phyloP scores from a whole-genome alignment of 2,797 vertebrate genomes.

The Chrosomus eos region DNA sequence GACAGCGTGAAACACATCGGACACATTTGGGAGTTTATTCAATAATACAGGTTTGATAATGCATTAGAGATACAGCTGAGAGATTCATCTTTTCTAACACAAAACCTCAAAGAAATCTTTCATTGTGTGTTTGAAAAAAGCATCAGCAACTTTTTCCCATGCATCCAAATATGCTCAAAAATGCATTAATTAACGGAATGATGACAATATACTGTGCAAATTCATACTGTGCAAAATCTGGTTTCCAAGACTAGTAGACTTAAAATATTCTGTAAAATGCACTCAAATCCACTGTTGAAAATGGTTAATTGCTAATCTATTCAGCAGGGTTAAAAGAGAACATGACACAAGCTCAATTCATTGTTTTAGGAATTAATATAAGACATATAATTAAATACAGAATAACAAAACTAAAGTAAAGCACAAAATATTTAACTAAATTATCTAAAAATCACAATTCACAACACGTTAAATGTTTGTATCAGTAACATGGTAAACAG shows the following conservation, averaged over 20 bases:
- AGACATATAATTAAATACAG: background rate
- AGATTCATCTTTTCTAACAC: constrained; percentile 2
- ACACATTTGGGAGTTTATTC: constrained; percentile 51
- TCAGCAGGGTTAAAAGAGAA: background rate
- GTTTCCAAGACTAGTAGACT: background rate
- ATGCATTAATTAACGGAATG: constrained; percentile 33
- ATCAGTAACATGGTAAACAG: background rate
- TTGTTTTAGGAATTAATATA: background rate
- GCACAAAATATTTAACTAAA: background rate
- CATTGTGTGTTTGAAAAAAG: background rate
- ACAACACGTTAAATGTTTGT: background rate
- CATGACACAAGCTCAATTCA: background rate
- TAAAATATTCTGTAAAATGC: constrained; percentile 2
- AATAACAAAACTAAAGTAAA: background rate
- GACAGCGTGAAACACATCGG: background rate
- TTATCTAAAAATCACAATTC: constrained; percentile 16
- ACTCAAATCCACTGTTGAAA: background rate
- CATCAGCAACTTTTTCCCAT: constrained; percentile 4
- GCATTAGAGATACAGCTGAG: constrained; percentile 6
- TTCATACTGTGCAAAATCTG: constrained; percentile 6
- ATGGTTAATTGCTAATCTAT: background rate
- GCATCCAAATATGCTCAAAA: constrained; percentile 11
- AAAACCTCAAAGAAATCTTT: background rate
- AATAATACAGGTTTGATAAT: constrained; percentile 17
- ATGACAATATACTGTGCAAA: constrained; percentile 10